phyloP scores from a whole-genome alignment of 2,888 invertebrate species.

The Automeris io region DNA sequence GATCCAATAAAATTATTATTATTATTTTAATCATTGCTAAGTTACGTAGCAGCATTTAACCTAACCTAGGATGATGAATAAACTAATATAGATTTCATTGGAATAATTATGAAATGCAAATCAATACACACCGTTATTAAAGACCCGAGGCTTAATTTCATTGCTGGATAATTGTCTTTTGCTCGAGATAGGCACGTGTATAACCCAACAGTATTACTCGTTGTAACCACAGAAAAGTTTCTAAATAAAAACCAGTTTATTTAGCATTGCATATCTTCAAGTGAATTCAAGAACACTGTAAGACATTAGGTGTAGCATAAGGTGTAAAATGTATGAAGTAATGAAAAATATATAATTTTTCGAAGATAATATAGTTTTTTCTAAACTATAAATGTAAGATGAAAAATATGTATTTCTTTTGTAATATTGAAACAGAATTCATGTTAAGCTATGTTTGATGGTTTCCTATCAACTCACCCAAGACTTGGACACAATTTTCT shows the following conservation, averaged over 20 bases:
- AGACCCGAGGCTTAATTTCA: background rate
- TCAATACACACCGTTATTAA: background rate
- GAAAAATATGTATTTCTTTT: no score
- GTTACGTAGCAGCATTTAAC: no score
- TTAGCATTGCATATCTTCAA: background rate
- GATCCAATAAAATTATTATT: no score
- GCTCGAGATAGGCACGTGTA: conserved; percentile 18
- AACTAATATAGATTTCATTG: no score
- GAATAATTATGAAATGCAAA: no score
- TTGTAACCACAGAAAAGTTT: conserved; percentile 21
- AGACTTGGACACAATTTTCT: conserved; percentile 27
- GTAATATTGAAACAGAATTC: no score
- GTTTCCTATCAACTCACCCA: conserved; percentile 17
- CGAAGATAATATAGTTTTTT: background rate
- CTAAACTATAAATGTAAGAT: background rate
- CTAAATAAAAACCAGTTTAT: conserved; percentile 13
- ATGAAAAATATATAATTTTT: background rate
- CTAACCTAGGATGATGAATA: no score
- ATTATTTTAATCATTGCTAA: background rate
- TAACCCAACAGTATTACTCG: conserved; percentile 15
- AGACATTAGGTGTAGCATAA: background rate
- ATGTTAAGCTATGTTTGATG: no score
- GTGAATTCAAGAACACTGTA: background rate
- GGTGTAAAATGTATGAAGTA: conserved; percentile 1
- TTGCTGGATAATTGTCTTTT: conserved; percentile 16